Evolutionary conservation across 2,888 invertebrate genomes (phyloP).

Genomic region (Vesta saturnalis): DNA sequence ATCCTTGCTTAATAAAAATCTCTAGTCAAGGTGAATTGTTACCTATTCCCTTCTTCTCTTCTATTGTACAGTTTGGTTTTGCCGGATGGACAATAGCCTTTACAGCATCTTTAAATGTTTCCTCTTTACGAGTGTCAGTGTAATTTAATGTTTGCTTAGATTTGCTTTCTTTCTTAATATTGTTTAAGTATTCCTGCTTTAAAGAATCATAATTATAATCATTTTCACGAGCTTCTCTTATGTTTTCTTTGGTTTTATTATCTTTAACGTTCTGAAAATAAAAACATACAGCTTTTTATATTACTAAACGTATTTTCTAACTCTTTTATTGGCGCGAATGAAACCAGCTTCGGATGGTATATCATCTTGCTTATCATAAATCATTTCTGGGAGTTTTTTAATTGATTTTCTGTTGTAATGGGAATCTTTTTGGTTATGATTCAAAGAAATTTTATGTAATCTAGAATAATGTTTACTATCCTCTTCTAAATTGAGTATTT

Average conservation of each 20-base stretch:
- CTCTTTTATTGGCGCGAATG: slow-evolving; percentile 37
- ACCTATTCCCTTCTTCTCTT: slow-evolving; percentile 62
- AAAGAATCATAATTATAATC: slow-evolving; percentile 62
- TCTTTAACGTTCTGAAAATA: not conserved
- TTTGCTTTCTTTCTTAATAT: slow-evolving; percentile 52
- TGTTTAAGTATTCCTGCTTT: slow-evolving; percentile 63
- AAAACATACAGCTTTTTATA: not conserved
- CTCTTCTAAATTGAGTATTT: slow-evolving; percentile 42
- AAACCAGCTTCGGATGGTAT: slow-evolving; percentile 48
- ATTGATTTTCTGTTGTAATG: slow-evolving; percentile 26
- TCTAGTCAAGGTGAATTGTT: no score
- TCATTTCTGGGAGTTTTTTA: slow-evolving; percentile 17
- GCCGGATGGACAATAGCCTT: slow-evolving; percentile 54
- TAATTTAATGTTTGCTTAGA: slow-evolving; percentile 60
- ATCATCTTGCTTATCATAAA: slow-evolving; percentile 47
- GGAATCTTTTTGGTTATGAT: slow-evolving; percentile 47
- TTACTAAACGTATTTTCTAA: slow-evolving; percentile 16
- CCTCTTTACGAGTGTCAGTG: slow-evolving; percentile 59
- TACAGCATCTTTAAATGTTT: slow-evolving; percentile 55
- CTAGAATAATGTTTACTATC: slow-evolving; percentile 54
- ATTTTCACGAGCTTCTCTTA: slow-evolving; percentile 38
- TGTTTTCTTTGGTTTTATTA: not conserved
- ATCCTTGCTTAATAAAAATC: no score
- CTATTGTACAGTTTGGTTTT: slow-evolving; percentile 62
- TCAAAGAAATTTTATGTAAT: slow-evolving; percentile 55